phyloP scores from a whole-genome alignment of 2,888 invertebrate species.

The Scaptomyza cyrtandrae region DNA sequence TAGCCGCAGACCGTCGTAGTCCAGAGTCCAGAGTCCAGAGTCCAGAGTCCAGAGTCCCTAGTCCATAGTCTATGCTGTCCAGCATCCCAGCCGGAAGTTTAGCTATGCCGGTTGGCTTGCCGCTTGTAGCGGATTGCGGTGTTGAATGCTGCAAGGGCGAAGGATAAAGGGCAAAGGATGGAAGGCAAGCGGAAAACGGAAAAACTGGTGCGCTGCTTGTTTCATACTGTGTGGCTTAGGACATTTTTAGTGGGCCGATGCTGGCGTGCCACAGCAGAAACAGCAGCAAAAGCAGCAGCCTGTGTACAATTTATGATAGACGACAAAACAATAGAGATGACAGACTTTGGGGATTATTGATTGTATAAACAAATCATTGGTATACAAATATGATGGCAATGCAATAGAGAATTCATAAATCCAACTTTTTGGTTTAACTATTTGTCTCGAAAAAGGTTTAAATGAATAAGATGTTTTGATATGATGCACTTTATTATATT shows the following conservation, averaged over 20 bases:
- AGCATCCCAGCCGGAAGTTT: constrained; percentile 73
- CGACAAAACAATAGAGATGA: constrained; percentile 48
- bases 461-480: no score
- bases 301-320: constrained; percentile 75
- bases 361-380: not conserved
- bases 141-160: not conserved
- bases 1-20: constrained; percentile 48
- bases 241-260: constrained; percentile 54
- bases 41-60: not conserved
- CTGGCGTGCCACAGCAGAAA: constrained; percentile 45
- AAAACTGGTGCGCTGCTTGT: constrained; percentile 51
- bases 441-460: no score
- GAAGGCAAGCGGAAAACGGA: constrained; percentile 28
- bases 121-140: constrained; percentile 66
- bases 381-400: no score
- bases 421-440: no score
- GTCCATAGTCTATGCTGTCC: constrained; percentile 8
- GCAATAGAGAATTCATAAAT: no score
- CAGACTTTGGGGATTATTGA: not conserved
- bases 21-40: constrained; percentile 5
- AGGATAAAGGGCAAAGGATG: not conserved
- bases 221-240: constrained; percentile 57
- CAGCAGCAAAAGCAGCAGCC: constrained; percentile 52
- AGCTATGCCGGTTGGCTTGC: constrained; percentile 68
- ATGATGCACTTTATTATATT: no score